Percentiles rank a stretch among this genome's conserved stretches.
Conservation (phyloP, 2,888 invertebrate species). For the Phyllotreta striolata region DNA sequence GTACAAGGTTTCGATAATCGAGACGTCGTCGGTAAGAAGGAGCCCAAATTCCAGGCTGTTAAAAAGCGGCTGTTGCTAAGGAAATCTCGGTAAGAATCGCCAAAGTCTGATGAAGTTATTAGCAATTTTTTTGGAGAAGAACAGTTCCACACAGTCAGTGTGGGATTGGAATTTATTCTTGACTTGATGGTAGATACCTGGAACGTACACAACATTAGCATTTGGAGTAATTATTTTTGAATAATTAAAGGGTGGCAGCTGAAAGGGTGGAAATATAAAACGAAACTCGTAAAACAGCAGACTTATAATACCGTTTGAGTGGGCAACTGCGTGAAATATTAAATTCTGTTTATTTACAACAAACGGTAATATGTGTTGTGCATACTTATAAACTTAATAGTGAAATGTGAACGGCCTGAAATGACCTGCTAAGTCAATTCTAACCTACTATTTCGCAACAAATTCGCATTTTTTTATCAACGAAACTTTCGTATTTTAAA, state of each 20-base stretch:
- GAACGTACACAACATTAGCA: no score
- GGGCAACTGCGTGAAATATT: constrained; percentile 9
- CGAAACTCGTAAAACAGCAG: no score
- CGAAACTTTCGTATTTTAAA: no score
- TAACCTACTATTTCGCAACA: background rate
- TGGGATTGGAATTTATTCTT: background rate
- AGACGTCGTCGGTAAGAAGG: constrained; percentile 53
- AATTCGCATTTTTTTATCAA: no score
- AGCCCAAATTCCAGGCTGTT: constrained; percentile 55
- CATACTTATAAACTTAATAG: constrained; percentile 8
- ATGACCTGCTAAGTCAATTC: constrained; percentile 8
- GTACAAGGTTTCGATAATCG: constrained; percentile 71
- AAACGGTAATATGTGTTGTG: constrained; percentile 1
- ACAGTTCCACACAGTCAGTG: background rate
- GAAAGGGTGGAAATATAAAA: no score
- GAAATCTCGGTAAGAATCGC: constrained; percentile 55
- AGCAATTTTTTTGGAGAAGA: background rate
- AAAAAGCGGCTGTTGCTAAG: constrained; percentile 54
- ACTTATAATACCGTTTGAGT: background rate
- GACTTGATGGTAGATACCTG: no score
- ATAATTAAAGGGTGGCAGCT: no score
- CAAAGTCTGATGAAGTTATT: no score
- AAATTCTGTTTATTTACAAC: constrained; percentile 8
- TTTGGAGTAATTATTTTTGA: no score
- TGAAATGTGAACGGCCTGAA: constrained; percentile 15